Evolutionary conservation across 2,888 invertebrate genomes (phyloP), one percentile per base, ranked within the genome.

Genomic region (Apodemia hepburni): DNA sequence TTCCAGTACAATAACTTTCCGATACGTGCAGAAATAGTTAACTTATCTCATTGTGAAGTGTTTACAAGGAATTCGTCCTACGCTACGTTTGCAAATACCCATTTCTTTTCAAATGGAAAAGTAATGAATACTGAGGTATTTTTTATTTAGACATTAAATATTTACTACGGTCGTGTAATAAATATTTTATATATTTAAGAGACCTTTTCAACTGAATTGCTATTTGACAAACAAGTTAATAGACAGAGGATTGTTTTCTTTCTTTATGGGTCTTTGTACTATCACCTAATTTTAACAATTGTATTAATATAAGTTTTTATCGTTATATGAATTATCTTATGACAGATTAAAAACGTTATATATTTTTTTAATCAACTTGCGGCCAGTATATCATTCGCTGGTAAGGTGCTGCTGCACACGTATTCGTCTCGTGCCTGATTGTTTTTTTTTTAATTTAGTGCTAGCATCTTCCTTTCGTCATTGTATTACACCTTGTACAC

Each of bases 1-100:
- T 54, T 54, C 54, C 54, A 54, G 15, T 54, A 54, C 12, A 54
- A 22, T 54, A 27, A 54, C 7, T 54, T 27, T 12, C 54, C 27
- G 15, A 54, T 54, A 54, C 15, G 54, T 11, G 11, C 22, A 11
- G 51, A 18, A 51, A 11, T 22, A 9, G 22, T 3, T 51, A 27
- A 27, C 6, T 27, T 7, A 15, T 27, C 2, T 27, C 22, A 15
- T 54, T 54, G 54, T 54, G 27, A 27, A 57, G 57, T 57, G 57
- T 57, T 57, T 57, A n/a, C 57, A n/a, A 57, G 29, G n/a, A 29
- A 57, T 57, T 57, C n/a, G 29, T 6, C 6, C n/a, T 8, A 27
- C 51, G 1, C 27, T 54, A 12, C 54, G 7, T 29, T 29, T 27
- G 27, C 29, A 57, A 29, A 57, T 27, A 57, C 7, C 15, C 29